Evolutionary conservation across 2,888 invertebrate species (phyloP).

Genomic region (Acanthosoma haemorrhoidale): DNA sequence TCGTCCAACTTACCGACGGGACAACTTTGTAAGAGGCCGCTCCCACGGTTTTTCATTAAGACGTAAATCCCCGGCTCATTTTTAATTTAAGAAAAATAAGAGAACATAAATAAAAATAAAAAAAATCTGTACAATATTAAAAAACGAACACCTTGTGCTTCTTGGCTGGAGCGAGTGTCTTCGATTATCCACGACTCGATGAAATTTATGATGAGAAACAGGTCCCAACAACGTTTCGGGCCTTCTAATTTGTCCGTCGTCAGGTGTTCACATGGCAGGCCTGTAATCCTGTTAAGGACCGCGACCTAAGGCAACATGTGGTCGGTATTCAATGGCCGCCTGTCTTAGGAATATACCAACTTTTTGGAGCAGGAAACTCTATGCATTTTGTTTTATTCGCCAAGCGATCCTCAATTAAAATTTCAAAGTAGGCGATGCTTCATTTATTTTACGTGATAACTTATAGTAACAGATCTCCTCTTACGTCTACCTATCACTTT

Average conservation of each 20-base stretch:
- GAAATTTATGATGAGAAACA: conserved; percentile 10
- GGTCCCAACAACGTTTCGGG: background rate
- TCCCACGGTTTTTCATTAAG: conserved; percentile 10
- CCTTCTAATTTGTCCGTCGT: background rate
- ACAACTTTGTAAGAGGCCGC: background rate
- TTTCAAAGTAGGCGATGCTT: too few relatives aligned
- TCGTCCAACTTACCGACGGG: background rate
- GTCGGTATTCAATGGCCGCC: too few relatives aligned
- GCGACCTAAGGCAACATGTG: background rate
- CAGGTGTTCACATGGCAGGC: background rate
- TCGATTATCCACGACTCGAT: conserved; percentile 2
- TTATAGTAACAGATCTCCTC: too few relatives aligned
- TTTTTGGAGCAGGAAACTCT: too few relatives aligned
- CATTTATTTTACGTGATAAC: too few relatives aligned
- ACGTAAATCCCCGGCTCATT: background rate
- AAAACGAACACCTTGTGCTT: background rate
- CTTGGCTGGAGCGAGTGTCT: too few relatives aligned
- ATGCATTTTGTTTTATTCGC: too few relatives aligned
- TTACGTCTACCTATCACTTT: too few relatives aligned
- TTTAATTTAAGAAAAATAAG: background rate
- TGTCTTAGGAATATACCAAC: too few relatives aligned
- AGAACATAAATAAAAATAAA: background rate
- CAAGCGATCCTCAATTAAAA: too few relatives aligned
- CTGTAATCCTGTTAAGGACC: background rate
- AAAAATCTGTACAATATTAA: too few relatives aligned